These are phyloP conservation scores for Laupala kohalensis DNA, from an alignment of 1,140 invertebrate genomes.

Conservation along the genomic window DNA sequence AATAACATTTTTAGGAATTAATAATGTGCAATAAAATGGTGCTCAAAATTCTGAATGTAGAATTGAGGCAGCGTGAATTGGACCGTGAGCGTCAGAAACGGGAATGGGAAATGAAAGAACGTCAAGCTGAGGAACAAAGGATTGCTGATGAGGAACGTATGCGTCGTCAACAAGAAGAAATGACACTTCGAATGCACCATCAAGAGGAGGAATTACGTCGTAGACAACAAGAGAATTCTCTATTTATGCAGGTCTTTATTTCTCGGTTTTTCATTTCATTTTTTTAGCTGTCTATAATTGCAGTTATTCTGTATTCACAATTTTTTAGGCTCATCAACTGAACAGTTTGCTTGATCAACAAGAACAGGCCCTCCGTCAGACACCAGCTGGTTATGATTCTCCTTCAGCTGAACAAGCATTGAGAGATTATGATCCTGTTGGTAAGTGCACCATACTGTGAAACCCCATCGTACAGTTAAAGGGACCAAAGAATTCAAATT, in stretches of 20 bases:
- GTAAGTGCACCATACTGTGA: background rate
- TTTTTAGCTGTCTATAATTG: background rate
- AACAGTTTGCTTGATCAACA: constrained; percentile 46
- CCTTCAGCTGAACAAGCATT: constrained; percentile 11
- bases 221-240: constrained; percentile 64
- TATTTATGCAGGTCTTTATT: constrained; percentile 54
- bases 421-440: constrained; percentile 10
- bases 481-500: background rate
- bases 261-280: background rate
- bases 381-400: constrained; percentile 14
- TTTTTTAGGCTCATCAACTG: constrained; percentile 37
- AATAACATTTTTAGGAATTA: background rate
- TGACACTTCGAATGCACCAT: constrained; percentile 54
- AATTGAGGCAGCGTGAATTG: constrained; percentile 70
- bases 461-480: background rate
- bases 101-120: constrained; percentile 76
- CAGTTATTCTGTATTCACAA: background rate
- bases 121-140: constrained; percentile 67
- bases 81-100: constrained; percentile 75
- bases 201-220: constrained; percentile 73
- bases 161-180: constrained; percentile 57
- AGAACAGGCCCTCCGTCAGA: constrained; percentile 33
- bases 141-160: constrained; percentile 57
- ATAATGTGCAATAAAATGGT: background rate
- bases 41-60: constrained; percentile 30